Percentiles rank a stretch among this genome's conserved stretches.
These are phyloP conservation scores for Arrhopalites spinosus DNA, from an alignment of 2,888 invertebrate genomes.

Conservation along the genomic window DNA sequence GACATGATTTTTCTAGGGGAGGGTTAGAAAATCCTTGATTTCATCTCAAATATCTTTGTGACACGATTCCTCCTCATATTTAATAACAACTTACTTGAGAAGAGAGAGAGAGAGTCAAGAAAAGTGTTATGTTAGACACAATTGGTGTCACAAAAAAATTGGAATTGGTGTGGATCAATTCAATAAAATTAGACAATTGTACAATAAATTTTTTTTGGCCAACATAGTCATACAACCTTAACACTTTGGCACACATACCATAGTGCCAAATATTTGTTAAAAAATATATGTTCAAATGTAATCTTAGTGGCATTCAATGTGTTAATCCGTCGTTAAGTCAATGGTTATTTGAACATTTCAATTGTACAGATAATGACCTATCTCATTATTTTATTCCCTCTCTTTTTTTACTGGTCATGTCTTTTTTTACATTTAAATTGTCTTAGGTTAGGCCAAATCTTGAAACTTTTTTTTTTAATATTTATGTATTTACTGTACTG, in stretches of 20 bases:
- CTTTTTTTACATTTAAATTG: too few relatives aligned
- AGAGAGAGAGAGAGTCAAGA: too few relatives aligned
- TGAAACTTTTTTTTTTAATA: too few relatives aligned
- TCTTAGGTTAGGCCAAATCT: too few relatives aligned
- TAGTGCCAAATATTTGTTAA: not conserved
- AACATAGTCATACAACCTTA: not conserved
- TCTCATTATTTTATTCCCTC: not conserved
- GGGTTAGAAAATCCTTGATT: slow-evolving; percentile 26
- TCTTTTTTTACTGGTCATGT: too few relatives aligned
- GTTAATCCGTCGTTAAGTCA: not conserved
- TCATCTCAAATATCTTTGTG: slow-evolving; percentile 29
- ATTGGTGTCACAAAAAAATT: too few relatives aligned
- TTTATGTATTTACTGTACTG: too few relatives aligned
- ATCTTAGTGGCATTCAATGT: not conserved
- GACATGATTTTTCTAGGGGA: not conserved
- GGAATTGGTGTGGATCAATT: too few relatives aligned
- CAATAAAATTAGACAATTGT: not conserved
- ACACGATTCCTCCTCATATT: slow-evolving; percentile 3
- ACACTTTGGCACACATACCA: not conserved
- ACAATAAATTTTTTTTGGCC: not conserved
- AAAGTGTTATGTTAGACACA: too few relatives aligned
- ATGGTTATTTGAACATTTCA: not conserved
- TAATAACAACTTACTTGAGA: not conserved
- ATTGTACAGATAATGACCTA: not conserved
- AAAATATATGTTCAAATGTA: not conserved